Conservation (phyloP, 2,113 vertebrate species). For the Scortum barcoo region DNA sequence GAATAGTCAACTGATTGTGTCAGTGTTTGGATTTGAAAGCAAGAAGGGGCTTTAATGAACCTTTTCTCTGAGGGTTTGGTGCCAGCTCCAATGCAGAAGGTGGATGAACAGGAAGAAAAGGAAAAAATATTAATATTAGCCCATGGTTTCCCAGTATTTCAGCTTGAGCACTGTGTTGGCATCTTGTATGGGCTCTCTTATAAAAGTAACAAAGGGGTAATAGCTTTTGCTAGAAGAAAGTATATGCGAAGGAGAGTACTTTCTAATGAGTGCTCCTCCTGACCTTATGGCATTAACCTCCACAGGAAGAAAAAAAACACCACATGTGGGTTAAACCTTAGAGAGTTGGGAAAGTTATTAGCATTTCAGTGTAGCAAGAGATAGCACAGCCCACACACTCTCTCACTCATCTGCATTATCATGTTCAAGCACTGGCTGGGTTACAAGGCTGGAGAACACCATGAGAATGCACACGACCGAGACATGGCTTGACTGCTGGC, state of each 20-base stretch:
- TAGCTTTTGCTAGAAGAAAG: conserved; percentile 33
- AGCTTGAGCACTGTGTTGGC: conserved; percentile 34
- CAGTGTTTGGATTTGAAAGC: conserved; percentile 48
- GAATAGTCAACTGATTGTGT: conserved; percentile 36
- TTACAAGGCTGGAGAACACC: conserved; percentile 19
- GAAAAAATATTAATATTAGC: conserved; percentile 24
- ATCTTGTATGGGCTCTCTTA: conserved; percentile 37
- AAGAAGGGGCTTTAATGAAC: conserved; percentile 70
- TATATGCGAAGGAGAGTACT: conserved; percentile 45
- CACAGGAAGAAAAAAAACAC: conserved; percentile 60
- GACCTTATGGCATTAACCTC: conserved; percentile 63
- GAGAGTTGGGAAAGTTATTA: conserved; percentile 76
- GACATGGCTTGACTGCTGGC: background rate
- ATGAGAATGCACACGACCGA: conserved; percentile 28
- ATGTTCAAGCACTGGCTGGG: conserved; percentile 37
- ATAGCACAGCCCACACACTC: conserved; percentile 70
- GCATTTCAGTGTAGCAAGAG: conserved; percentile 70
- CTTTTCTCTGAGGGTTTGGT: conserved; percentile 49
- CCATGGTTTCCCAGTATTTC: too few species aligned
- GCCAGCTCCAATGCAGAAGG: conserved; percentile 44
- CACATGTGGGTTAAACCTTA: conserved; percentile 75
- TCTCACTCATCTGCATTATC: conserved; percentile 55
- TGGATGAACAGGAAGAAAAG: conserved; percentile 39
- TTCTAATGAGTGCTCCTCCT: conserved; percentile 73
- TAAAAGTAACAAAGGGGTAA: conserved; percentile 50